Conservation (phyloP, 1,140 invertebrate species). For the Lepidotrigona ventralis region DNA sequence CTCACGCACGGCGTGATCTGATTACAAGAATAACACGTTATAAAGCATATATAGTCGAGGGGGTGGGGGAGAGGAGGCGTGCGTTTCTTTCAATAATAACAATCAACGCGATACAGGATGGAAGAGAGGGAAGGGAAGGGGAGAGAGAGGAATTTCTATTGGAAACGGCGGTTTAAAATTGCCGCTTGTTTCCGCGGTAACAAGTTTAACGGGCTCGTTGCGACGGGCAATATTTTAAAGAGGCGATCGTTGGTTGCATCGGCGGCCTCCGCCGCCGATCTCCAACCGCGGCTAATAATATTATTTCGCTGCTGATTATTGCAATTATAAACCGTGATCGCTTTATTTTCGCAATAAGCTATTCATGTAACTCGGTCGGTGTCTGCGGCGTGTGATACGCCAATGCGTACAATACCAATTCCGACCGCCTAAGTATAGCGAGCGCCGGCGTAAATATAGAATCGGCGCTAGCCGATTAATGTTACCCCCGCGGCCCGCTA, state of each 20-base stretch:
- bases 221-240: not conserved
- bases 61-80: too few relatives aligned
- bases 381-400: not conserved
- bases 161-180: slow-evolving; percentile 2
- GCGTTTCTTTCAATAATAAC: not conserved
- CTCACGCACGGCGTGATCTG: not conserved
- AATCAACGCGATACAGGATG: not conserved
- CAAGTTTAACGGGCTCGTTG: not conserved
- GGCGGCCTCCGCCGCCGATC: not conserved
- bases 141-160: too few relatives aligned
- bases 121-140: too few relatives aligned
- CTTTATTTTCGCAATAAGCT: slow-evolving; percentile 26
- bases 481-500: not conserved
- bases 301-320: not conserved
- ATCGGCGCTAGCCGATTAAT: not conserved
- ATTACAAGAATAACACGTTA: not conserved
- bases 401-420: slow-evolving; percentile 15
- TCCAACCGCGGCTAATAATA: slow-evolving; percentile 6
- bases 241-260: not conserved
- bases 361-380: slow-evolving; percentile 19
- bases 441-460: not conserved
- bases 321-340: slow-evolving; percentile 13
- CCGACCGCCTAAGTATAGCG: not conserved
- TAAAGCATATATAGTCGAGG: not conserved
- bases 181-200: slow-evolving; percentile 8